Percentiles rank a stretch among this genome's conserved stretches.
phyloP scores from a whole-genome alignment of 92 coral and sea anemone genomes.

The Porites cylindrica region DNA sequence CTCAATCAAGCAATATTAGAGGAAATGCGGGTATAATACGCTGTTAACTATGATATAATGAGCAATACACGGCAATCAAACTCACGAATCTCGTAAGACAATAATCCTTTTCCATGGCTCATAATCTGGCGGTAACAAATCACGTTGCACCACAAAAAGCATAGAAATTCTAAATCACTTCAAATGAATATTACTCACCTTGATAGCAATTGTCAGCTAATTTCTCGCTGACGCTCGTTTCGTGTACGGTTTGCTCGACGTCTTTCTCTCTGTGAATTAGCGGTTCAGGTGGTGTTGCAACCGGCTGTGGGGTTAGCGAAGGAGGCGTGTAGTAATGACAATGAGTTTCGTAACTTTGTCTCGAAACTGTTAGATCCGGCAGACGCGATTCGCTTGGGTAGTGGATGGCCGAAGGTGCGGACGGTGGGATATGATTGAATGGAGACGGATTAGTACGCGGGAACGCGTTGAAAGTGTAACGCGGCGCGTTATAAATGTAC shows the following conservation, averaged over 20 bases:
- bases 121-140: conserved; percentile 11
- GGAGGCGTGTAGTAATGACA: conserved; percentile 65
- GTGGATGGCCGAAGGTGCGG: conserved; percentile 51
- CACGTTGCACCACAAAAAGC: neutral
- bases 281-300: conserved; percentile 43
- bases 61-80: conserved; percentile 38
- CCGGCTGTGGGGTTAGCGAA: conserved; percentile 38
- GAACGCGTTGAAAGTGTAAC: conserved; percentile 69
- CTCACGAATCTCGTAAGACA: conserved; percentile 11
- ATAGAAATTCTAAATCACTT: conserved; percentile 32
- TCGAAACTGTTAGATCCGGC: conserved; percentile 44
- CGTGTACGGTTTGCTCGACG: conserved; percentile 17
- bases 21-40: conserved; percentile 44
- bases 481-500: conserved; percentile 73
- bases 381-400: conserved; percentile 64
- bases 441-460: conserved; percentile 65
- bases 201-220: conserved; percentile 77
- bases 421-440: conserved; percentile 69
- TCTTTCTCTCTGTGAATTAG: conserved; percentile 31
- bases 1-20: conserved; percentile 34
- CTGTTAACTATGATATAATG: conserved; percentile 50
- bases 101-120: conserved; percentile 10
- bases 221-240: conserved; percentile 41
- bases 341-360: conserved; percentile 59
- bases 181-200: conserved; percentile 22